Percentiles rank a stretch among this genome's conserved stretches.
phyloP scores from a whole-genome alignment of 2,888 invertebrate genomes.

The Formica aserva region DNA sequence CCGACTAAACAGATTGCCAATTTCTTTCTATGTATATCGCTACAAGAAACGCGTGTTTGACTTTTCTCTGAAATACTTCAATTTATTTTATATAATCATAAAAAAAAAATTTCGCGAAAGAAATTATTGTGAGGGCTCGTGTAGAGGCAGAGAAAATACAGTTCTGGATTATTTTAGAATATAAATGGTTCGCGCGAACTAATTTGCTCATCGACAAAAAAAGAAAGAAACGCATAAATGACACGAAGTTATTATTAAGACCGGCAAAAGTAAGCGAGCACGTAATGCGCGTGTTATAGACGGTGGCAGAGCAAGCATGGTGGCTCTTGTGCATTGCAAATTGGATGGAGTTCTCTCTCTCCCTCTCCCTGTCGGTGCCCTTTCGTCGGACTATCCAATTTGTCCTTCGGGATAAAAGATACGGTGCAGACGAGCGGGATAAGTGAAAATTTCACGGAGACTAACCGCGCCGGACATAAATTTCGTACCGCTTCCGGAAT shows the following conservation, averaged over 20 bases:
- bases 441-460: slow-evolving; percentile 67
- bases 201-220: slow-evolving; percentile 5
- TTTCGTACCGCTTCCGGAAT: slow-evolving; percentile 42
- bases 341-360: slow-evolving; percentile 69
- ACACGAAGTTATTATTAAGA: slow-evolving; percentile 39
- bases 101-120: neutral
- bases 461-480: slow-evolving; percentile 58
- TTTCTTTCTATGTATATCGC: slow-evolving; percentile 2
- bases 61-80: neutral
- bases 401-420: slow-evolving; percentile 68
- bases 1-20: slow-evolving; percentile 18
- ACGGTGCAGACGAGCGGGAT: slow-evolving; percentile 59
- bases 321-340: slow-evolving; percentile 72
- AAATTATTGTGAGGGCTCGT: neutral
- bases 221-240: neutral
- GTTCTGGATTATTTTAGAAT: neutral
- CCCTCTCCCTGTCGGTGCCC: slow-evolving; percentile 47
- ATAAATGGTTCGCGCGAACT: slow-evolving; percentile 20
- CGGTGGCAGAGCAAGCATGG: slow-evolving; percentile 28
- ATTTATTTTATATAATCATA: neutral
- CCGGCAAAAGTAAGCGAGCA: slow-evolving; percentile 2
- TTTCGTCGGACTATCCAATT: slow-evolving; percentile 75
- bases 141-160: neutral
- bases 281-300: slow-evolving; percentile 22
- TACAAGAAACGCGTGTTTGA: neutral